A percentile compares a stretch with the other conserved stretches of the same genome.
phyloP scores from a whole-genome alignment of 1,140 invertebrate species.

The Aphelinus certus region DNA sequence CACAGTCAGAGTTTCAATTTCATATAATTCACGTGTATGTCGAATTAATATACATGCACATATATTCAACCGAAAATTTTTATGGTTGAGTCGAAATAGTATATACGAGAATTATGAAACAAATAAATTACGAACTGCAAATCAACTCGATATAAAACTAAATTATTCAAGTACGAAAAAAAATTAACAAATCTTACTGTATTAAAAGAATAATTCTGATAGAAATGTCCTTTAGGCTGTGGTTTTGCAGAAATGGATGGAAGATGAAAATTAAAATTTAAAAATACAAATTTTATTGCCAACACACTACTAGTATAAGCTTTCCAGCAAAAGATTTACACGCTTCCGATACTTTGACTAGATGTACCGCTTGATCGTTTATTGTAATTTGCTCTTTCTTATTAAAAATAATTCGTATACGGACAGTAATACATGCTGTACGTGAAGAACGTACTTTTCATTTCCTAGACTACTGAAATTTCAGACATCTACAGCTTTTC shows the following conservation, averaged over 20 bases:
- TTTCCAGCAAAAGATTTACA: slow-evolving; percentile 31
- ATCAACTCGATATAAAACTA: slow-evolving; percentile 18
- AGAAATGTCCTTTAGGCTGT: slow-evolving; percentile 16
- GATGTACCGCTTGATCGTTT: slow-evolving; percentile 42
- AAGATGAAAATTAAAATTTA: slow-evolving; percentile 33
- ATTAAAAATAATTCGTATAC: slow-evolving; percentile 36
- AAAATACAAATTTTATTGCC: slow-evolving; percentile 38
- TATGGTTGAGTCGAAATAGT: background rate
- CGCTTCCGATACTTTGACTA: slow-evolving; percentile 40
- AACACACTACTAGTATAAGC: slow-evolving; percentile 36
- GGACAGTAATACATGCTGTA: slow-evolving; percentile 26
- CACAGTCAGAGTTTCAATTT: too few relatives aligned
- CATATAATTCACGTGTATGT: too few relatives aligned
- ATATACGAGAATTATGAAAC: background rate
- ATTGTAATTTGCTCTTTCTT: slow-evolving; percentile 26
- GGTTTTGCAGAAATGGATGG: slow-evolving; percentile 23
- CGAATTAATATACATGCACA: too few relatives aligned
- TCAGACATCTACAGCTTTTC: slow-evolving; percentile 29
- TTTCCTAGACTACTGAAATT: slow-evolving; percentile 27
- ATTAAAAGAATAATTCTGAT: slow-evolving; percentile 17
- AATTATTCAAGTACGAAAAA: slow-evolving; percentile 30
- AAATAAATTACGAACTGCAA: background rate
- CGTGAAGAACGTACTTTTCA: slow-evolving; percentile 10
- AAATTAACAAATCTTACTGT: slow-evolving; percentile 13
- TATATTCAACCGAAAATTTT: background rate